phyloP scores from a whole-genome alignment of 2,113 vertebrate species.

The Gadus chalcogrammus region DNA sequence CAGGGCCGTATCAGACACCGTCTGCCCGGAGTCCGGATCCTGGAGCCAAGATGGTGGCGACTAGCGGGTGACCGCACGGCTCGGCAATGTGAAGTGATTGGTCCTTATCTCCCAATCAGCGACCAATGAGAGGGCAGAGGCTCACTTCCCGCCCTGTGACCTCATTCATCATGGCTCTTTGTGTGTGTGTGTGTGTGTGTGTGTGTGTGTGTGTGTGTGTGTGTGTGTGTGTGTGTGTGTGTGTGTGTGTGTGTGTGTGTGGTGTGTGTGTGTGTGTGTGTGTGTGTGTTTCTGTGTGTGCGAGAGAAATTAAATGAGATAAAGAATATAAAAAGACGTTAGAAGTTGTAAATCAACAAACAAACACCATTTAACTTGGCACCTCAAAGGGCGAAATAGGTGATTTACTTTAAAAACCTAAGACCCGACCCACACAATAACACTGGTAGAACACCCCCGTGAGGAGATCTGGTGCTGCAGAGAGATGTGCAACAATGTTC shows the following conservation, averaged over 20 bases:
- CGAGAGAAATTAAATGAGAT: neutral
- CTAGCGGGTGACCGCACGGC: conserved; percentile 37
- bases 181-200: no score
- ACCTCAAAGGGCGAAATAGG: neutral
- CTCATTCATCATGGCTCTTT: conserved; percentile 4
- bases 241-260: neutral
- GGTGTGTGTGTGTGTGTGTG: neutral
- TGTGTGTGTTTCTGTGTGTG: neutral
- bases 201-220: no score
- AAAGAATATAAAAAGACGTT: no score
- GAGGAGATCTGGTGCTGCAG: no score
- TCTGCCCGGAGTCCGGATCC: no score
- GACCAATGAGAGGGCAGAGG: conserved; percentile 45
- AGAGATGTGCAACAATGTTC: no score
- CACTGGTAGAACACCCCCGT: no score
- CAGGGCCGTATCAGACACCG: neutral
- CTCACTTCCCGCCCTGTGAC: conserved; percentile 52
- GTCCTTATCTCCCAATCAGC: conserved; percentile 49
- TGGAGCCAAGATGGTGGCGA: neutral
- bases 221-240: no score
- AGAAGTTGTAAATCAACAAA: no score
- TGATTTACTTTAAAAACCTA: no score
- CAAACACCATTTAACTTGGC: no score
- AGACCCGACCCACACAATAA: no score
- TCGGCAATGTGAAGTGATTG: conserved; percentile 34